Evolutionary conservation across 2,797 vertebrate genomes (phyloP).

Genomic region (Schizothorax lantsangensis): DNA sequence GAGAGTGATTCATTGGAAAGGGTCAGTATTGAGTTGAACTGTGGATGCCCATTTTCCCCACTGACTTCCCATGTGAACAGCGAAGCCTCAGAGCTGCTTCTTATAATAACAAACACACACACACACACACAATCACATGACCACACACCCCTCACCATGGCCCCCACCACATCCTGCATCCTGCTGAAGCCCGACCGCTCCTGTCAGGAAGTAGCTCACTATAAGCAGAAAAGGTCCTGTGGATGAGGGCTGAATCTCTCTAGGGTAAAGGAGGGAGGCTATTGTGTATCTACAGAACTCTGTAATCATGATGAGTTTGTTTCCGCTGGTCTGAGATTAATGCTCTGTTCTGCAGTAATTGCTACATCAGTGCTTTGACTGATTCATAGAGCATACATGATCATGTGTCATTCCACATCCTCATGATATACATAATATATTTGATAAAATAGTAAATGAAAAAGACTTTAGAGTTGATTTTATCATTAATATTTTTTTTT

Average conservation of each 20-base stretch:
- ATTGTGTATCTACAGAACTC: conserved; percentile 34
- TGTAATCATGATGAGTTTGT: conserved; percentile 35
- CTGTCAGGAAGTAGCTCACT: conserved; percentile 55
- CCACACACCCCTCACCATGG: conserved; percentile 39
- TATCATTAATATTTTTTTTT: too few relatives aligned
- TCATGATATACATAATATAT: not conserved
- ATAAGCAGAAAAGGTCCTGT: conserved; percentile 46
- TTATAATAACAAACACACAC: conserved; percentile 48
- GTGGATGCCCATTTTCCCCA: conserved; percentile 40
- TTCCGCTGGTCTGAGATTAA: conserved; percentile 16
- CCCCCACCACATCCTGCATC: conserved; percentile 60
- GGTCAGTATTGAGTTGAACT: conserved; percentile 56
- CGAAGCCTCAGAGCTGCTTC: conserved; percentile 15
- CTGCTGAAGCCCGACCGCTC: conserved; percentile 41
- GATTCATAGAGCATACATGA: not conserved
- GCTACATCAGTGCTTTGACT: conserved; percentile 11
- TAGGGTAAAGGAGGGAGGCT: conserved; percentile 23
- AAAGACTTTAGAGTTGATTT: not conserved
- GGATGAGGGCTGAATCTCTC: conserved; percentile 39
- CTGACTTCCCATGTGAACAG: conserved; percentile 41
- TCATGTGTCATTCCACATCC: conserved; percentile 1
- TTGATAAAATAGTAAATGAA: not conserved
- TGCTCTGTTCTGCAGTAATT: conserved; percentile 9
- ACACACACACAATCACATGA: conserved; percentile 39
- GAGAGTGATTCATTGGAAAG: conserved; percentile 52